A percentile compares a stretch with the other conserved stretches of the same genome.
Conservation (phyloP, 1,140 invertebrate species). For the Parasteatoda tepidariorum region DNA sequence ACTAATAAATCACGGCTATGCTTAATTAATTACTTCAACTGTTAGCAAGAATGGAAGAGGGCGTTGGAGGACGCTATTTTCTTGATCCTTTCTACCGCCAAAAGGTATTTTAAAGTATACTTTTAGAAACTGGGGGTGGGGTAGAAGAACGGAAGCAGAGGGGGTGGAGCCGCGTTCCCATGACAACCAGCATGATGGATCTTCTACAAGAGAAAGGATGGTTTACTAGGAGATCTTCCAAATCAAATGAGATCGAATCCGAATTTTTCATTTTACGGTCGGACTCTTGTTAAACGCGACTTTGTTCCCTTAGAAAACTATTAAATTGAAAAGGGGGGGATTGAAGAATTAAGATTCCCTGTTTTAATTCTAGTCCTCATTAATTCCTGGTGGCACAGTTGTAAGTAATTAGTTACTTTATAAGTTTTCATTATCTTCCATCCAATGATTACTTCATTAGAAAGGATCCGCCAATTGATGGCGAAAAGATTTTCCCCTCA, state of each 20-base stretch:
- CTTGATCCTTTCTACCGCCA: background rate
- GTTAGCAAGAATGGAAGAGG: slow-evolving; percentile 14
- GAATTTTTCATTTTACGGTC: slow-evolving; percentile 59
- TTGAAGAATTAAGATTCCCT: slow-evolving; percentile 38
- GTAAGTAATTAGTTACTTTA: slow-evolving; percentile 60
- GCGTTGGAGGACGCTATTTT: slow-evolving; percentile 6
- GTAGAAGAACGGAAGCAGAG: background rate
- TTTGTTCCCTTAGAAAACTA: slow-evolving; percentile 59
- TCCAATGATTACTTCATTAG: slow-evolving; percentile 48
- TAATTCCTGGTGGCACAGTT: slow-evolving; percentile 50
- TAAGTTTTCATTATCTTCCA: slow-evolving; percentile 51
- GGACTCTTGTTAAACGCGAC: slow-evolving; percentile 57
- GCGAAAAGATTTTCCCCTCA: slow-evolving; percentile 30
- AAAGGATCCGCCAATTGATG: background rate
- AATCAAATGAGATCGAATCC: slow-evolving; percentile 60
- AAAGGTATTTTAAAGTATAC: slow-evolving; percentile 23
- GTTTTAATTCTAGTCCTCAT: slow-evolving; percentile 50
- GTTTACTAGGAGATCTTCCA: slow-evolving; percentile 54
- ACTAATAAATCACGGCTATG: slow-evolving; percentile 22
- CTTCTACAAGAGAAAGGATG: slow-evolving; percentile 60
- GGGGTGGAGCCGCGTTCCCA: slow-evolving; percentile 23
- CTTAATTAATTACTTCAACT: slow-evolving; percentile 38
- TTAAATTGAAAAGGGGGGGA: slow-evolving; percentile 19
- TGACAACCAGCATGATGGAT: slow-evolving; percentile 49
- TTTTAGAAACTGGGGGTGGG: background rate